Percentiles rank a stretch among this genome's conserved stretches.
Conservation (phyloP, 2,797 vertebrate species). For the Emydoidea blandingii region DNA sequence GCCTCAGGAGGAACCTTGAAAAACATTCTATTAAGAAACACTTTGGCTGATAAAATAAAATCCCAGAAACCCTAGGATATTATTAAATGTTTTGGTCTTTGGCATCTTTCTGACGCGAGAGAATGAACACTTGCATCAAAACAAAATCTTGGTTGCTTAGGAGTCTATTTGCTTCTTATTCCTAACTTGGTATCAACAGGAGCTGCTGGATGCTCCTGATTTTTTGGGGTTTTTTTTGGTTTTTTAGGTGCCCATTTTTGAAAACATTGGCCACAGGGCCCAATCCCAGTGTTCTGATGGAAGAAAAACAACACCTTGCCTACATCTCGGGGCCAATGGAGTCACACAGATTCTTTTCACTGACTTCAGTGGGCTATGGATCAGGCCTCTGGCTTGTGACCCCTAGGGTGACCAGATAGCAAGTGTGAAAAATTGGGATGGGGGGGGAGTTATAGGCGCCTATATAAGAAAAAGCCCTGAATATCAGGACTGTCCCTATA, state of each 20-base stretch:
- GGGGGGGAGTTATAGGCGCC: too few species aligned
- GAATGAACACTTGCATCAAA: conserved; percentile 69
- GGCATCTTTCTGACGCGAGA: conserved; percentile 63
- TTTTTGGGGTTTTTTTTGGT: conserved; percentile 17
- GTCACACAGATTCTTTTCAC: neutral
- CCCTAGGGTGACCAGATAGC: too few species aligned
- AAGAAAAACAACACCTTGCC: neutral
- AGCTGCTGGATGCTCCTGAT: conserved; percentile 21
- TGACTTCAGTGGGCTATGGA: neutral
- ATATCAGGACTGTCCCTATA: too few species aligned
- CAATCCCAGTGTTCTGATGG: neutral
- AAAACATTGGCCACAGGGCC: conserved; percentile 31
- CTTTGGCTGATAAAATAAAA: conserved; percentile 24
- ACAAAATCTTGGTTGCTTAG: conserved; percentile 71
- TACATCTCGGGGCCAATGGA: neutral
- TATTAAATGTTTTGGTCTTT: conserved; percentile 42
- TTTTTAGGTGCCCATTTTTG: conserved; percentile 49
- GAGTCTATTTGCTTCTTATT: conserved; percentile 71
- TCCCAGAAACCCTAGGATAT: too few species aligned
- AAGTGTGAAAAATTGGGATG: too few species aligned
- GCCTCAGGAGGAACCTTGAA: conserved; percentile 49
- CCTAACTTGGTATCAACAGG: conserved; percentile 72
- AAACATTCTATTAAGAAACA: conserved; percentile 39
- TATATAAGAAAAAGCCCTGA: too few species aligned
- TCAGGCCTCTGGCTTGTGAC: neutral